Percentiles rank a stretch among this genome's conserved stretches.
Evolutionary conservation across 2,888 invertebrate genomes (phyloP).

Genomic region (Balanococcus diminutus): DNA sequence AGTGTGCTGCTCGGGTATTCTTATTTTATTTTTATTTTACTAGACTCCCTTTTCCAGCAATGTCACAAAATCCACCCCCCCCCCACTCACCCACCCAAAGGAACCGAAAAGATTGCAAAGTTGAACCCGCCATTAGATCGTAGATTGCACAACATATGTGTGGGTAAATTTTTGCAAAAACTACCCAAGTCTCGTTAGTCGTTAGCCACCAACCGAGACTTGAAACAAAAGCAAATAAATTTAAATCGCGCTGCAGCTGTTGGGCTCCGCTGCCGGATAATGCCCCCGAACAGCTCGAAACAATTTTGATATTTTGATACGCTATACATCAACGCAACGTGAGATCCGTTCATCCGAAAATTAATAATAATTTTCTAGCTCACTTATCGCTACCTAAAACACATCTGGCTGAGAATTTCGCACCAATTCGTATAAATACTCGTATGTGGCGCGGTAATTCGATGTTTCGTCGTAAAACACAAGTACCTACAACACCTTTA

Average conservation of each 20-base stretch:
- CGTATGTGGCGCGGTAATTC: not conserved
- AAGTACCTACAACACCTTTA: not conserved
- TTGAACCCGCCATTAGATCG: not conserved
- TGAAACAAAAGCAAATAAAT: not conserved
- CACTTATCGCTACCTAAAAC: conserved; percentile 4
- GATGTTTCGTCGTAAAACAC: conserved; percentile 3
- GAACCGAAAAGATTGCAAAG: not conserved
- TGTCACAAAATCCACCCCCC: too few species aligned
- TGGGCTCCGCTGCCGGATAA: not conserved
- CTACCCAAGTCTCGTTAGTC: conserved; percentile 19
- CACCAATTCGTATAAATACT: not conserved
- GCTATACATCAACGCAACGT: not conserved
- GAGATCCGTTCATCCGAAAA: not conserved
- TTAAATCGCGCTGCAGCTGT: not conserved
- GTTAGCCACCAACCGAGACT: conserved; percentile 3
- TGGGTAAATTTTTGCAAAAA: not conserved
- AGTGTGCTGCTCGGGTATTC: too few species aligned
- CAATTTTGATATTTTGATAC: not conserved
- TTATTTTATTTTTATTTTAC: too few species aligned
- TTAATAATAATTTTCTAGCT: not conserved
- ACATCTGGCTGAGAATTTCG: not conserved
- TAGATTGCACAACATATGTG: not conserved
- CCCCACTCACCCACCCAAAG: too few species aligned
- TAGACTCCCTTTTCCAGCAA: too few species aligned
- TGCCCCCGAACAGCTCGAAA: not conserved